Percentiles rank a stretch among this genome's conserved stretches.
Evolutionary conservation across 2,888 invertebrate genomes (phyloP).

Genomic region (Sminthurinus aureus): DNA sequence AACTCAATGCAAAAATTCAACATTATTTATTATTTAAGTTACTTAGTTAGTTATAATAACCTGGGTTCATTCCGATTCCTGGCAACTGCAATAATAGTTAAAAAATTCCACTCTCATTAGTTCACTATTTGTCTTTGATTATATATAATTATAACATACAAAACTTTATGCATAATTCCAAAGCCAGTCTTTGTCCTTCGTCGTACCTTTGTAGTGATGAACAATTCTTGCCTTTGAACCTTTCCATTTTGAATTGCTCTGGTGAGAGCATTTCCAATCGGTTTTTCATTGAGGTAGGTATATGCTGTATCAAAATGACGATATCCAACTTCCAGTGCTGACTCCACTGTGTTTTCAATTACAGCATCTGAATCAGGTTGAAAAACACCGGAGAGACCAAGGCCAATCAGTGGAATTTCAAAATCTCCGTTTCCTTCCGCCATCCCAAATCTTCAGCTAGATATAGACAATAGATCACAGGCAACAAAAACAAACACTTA

Average conservation of each 20-base stretch:
- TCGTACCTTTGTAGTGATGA: slow-evolving; percentile 76
- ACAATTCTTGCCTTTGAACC: slow-evolving; percentile 77
- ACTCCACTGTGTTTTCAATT: slow-evolving; percentile 72
- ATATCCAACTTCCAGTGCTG: slow-evolving; percentile 78
- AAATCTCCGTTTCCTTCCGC: neutral
- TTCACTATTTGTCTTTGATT: neutral
- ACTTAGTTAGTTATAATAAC: too few relatives aligned
- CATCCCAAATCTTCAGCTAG: neutral
- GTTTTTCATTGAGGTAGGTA: slow-evolving; percentile 78
- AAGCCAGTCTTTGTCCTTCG: too few relatives aligned
- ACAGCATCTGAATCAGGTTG: slow-evolving; percentile 64
- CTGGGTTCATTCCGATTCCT: slow-evolving; percentile 20
- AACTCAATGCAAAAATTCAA: too few relatives aligned
- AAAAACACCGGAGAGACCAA: neutral
- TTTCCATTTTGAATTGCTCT: slow-evolving; percentile 74
- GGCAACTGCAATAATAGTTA: slow-evolving; percentile 62
- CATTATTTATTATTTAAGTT: too few relatives aligned
- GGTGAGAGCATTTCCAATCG: slow-evolving; percentile 76
- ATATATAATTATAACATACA: neutral
- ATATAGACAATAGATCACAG: too few relatives aligned
- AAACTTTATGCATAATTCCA: too few relatives aligned
- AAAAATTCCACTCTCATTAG: neutral
- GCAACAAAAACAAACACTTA: too few relatives aligned
- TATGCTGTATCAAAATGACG: slow-evolving; percentile 81
- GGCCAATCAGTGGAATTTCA: neutral